Evolutionary conservation across 1,140 invertebrate genomes (phyloP).

Genomic region (Matsumurasca onukii): DNA sequence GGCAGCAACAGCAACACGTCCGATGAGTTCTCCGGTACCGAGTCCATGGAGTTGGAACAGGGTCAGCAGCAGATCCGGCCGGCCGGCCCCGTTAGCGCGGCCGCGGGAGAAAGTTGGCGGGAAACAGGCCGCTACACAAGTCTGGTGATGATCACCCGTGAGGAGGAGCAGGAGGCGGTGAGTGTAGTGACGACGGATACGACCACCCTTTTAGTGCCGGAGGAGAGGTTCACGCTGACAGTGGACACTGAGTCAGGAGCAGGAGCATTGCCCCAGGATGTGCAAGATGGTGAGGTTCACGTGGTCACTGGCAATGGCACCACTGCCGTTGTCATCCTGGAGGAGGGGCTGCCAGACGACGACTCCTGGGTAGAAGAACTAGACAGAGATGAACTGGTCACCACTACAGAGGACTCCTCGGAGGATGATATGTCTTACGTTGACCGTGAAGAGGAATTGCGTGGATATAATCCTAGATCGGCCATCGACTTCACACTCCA

Average conservation of each 20-base stretch:
- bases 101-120: constrained; percentile 40
- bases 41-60: constrained; percentile 44
- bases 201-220: constrained; percentile 52
- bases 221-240: constrained; percentile 49
- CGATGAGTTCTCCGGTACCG: constrained; percentile 43
- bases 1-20: constrained; percentile 37
- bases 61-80: constrained; percentile 40
- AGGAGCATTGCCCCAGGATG: constrained; percentile 22
- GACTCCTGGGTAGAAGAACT: constrained; percentile 86
- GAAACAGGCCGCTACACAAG: constrained; percentile 73
- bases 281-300: constrained; percentile 50
- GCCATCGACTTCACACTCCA: constrained; percentile 87
- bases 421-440: constrained; percentile 51
- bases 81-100: constrained; percentile 46
- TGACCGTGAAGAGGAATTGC: constrained; percentile 68
- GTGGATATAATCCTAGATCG: constrained; percentile 70
- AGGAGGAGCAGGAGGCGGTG: constrained; percentile 51
- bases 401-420: constrained; percentile 55
- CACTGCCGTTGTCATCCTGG: constrained; percentile 70
- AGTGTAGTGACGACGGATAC: constrained; percentile 71
- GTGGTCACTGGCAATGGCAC: constrained; percentile 64
- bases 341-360: constrained; percentile 81
- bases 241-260: constrained; percentile 48
- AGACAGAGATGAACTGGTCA: constrained; percentile 63
- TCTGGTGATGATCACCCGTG: constrained; percentile 83